These are phyloP conservation scores for Sus cebifrons DNA, from an alignment of 2,797 vertebrate species.

Conservation along the genomic window DNA sequence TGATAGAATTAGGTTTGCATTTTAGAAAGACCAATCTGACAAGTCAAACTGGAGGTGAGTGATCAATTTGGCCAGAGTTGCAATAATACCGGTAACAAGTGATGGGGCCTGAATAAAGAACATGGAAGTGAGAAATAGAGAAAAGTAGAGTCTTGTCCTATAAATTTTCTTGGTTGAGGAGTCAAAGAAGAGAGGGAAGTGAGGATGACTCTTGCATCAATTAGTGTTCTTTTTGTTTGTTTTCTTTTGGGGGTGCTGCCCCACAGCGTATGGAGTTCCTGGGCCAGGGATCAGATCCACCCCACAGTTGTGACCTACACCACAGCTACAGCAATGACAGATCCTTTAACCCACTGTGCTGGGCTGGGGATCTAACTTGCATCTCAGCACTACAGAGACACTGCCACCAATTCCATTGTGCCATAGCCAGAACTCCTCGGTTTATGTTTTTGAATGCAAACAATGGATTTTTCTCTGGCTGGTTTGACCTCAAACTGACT, in stretches of 20 bases:
- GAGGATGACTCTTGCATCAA: background rate
- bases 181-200: background rate
- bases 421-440: background rate
- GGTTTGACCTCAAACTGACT: background rate
- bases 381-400: too few relatives aligned
- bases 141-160: background rate
- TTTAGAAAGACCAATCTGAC: conserved; percentile 22
- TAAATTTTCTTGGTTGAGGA: conserved; percentile 17
- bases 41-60: background rate
- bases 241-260: too few relatives aligned
- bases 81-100: background rate
- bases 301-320: too few relatives aligned
- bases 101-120: background rate
- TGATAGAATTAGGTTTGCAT: background rate
- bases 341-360: too few relatives aligned
- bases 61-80: background rate
- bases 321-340: too few relatives aligned
- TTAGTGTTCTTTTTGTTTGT: background rate
- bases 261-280: too few relatives aligned
- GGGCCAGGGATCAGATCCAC: too few relatives aligned
- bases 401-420: too few relatives aligned
- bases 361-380: too few relatives aligned
- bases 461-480: conserved; percentile 34
- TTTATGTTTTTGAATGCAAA: conserved; percentile 17
- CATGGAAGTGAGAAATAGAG: background rate